Evolutionary conservation across 2,888 invertebrate species (phyloP), one percentile per base, ranked within the genome.

Genomic region (Choristoneura rosaceana): DNA sequence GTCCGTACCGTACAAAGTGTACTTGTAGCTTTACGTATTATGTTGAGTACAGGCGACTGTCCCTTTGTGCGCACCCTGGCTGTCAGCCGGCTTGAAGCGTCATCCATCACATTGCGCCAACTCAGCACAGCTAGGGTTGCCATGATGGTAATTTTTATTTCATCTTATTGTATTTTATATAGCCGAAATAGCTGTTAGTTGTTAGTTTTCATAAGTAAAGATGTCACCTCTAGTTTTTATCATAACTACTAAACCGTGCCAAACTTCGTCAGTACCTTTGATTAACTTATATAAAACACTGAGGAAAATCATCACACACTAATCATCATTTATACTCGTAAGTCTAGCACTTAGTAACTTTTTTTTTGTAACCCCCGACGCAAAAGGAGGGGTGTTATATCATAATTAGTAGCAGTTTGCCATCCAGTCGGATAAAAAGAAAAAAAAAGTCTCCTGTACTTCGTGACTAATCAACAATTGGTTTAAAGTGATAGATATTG

Each of bases 41-140:
- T 68, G 58, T 47, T 25, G 59, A 50, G 59, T 60, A 52, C 17
- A 71, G 63, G 15, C 38, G 64, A 43, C 47, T 59, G 52, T 63
- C 38, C 73, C 69, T 74, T 74, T 69, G 69, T 65, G 74, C 45
- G 62, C 65, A 15, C 73, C 74, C 64, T 50, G 55, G 50, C 63
- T 64, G 75, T 71, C 76, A 76, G 74, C 75, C 71, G 59, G 73
- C 69, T 66, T 75, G 75, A 73, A 82, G 82, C 47, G 69, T 75
- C 77, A 81, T 81, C 76, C 74, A 81, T 82, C 76, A 78, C 59
- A 59, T 62, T 55, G 66, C 69, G 77, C 76, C 69, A 59, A 68
- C 77, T 78, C 76, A 75, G 81, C 81, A 64, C n/a, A 4, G 58
- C 34, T 55, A 73, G 73, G 73, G 70, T 7, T 66, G 65, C 8